These are phyloP conservation scores for Tupiocoris notatus DNA, from an alignment of 2,888 invertebrate species.

Conservation along the genomic window DNA sequence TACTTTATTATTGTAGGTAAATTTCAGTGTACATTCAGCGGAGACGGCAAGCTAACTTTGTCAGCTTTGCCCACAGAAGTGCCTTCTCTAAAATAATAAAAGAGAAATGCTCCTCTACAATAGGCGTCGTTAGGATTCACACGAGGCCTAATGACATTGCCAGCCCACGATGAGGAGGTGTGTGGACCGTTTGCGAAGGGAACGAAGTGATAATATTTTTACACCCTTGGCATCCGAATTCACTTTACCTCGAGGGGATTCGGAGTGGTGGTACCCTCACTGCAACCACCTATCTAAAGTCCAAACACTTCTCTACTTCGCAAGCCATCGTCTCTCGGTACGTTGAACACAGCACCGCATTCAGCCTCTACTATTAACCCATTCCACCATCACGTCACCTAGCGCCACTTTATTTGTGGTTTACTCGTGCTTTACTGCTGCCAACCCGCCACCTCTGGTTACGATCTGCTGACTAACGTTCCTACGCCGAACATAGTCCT, in stretches of 20 bases:
- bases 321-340: neutral
- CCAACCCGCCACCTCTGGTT: neutral
- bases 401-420: neutral
- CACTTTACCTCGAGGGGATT: neutral
- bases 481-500: too few relatives aligned
- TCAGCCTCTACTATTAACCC: neutral
- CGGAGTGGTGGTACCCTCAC: neutral
- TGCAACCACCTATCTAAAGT: neutral
- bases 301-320: neutral
- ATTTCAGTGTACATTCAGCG: too few relatives aligned
- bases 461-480: neutral
- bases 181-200: neutral
- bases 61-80: too few relatives aligned
- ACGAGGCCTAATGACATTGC: neutral
- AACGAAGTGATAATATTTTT: slow-evolving; percentile 7
- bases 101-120: neutral
- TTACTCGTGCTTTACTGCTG: neutral
- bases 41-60: too few relatives aligned
- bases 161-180: neutral
- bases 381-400: neutral
- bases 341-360: neutral
- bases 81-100: too few relatives aligned
- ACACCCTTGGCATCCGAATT: slow-evolving; percentile 7
- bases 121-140: neutral
- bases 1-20: too few relatives aligned